Base-by-base conservation (phyloP, 2,113 vertebrate genomes). In the Peucedramus taeniatus region DNA sequence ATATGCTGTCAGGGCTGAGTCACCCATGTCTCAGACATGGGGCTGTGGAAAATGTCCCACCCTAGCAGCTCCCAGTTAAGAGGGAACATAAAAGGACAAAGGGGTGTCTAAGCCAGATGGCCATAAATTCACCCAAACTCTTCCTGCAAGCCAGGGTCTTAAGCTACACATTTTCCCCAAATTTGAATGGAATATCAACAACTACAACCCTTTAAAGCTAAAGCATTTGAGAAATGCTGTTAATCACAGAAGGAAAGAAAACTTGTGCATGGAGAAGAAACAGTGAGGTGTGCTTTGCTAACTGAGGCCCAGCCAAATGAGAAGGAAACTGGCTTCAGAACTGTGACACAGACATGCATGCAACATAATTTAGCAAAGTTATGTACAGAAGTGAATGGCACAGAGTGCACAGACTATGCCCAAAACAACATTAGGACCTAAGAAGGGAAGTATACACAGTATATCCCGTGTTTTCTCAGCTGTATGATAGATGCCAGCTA, bases 1-100 rank as follows among this genome's bases (percentile, higher is more conserved):
- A 64, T 63, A 76, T 40, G 82, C 60, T 95, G 87, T 82, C 74
- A 93, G 65, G 74, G 30, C 70, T 96, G 92, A 96, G 49, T 95
- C 90, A 93, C 23, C 6, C 2, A 9, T 44, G 57, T 56, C 84
- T 97, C 93, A 95, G 84, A 84, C 74, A 23, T 60, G 44, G 74
- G 70, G 23, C 61, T 79, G 81, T 45, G 72, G 68, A 75, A 96
- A 84, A 84, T 1, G 0, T 84, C 87, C 64, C 92, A 87, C 77
- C 95, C 95, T 16, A 35, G 69, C 65, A 87, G 84, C 56, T 94
- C 57, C 86, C 65, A 81, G 11, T 54, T 66, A 77, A 59, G 56
- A 84, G 42, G 20, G 27, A 89, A 87, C 59, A 83, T n/a, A 42
- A 92, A 86, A 89, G 51, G 64, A 83, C 76, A 94, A 47, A 9